A percentile compares a stretch with the other conserved stretches of the same genome.
These are phyloP conservation scores for Meliscaeva auricollis DNA, from an alignment of 2,888 invertebrate genomes.

Conservation along the genomic window DNA sequence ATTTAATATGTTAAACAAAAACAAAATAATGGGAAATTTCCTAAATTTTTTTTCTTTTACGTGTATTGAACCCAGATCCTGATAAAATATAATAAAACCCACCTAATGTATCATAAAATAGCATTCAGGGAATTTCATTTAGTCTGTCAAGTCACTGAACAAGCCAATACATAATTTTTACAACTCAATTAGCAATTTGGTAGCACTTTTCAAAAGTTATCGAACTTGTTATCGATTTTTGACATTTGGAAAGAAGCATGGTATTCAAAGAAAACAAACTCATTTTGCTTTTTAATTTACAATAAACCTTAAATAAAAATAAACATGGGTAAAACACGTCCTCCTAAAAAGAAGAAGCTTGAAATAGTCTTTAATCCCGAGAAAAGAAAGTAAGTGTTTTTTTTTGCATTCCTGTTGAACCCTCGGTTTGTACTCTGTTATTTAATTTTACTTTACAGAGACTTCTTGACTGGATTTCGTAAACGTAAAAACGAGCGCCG, in stretches of 20 bases:
- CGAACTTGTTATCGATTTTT: neutral
- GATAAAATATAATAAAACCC: too few species aligned
- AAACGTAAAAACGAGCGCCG: slow-evolving; percentile 92
- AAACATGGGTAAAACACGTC: slow-evolving; percentile 58
- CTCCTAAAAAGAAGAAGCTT: slow-evolving; percentile 85
- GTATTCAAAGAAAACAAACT: slow-evolving; percentile 13
- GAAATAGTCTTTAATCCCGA: slow-evolving; percentile 87
- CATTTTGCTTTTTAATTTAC: neutral
- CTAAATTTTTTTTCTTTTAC: too few species aligned
- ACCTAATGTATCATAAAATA: too few species aligned
- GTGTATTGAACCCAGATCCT: too few species aligned
- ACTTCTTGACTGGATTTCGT: slow-evolving; percentile 92
- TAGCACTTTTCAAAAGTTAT: neutral
- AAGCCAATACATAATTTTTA: neutral
- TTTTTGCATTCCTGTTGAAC: too few species aligned
- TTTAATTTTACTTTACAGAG: slow-evolving; percentile 84
- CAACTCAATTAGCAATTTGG: neutral
- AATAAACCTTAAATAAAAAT: neutral
- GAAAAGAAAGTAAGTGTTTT: slow-evolving; percentile 86
- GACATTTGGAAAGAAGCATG: slow-evolving; percentile 6
- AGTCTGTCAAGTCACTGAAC: too few species aligned
- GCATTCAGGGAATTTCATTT: too few species aligned
- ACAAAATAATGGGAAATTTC: too few species aligned
- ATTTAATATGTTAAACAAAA: too few species aligned
- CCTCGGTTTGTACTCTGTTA: neutral